Conservation (phyloP, 2,113 vertebrate species). For the Myotis yumanensis region DNA sequence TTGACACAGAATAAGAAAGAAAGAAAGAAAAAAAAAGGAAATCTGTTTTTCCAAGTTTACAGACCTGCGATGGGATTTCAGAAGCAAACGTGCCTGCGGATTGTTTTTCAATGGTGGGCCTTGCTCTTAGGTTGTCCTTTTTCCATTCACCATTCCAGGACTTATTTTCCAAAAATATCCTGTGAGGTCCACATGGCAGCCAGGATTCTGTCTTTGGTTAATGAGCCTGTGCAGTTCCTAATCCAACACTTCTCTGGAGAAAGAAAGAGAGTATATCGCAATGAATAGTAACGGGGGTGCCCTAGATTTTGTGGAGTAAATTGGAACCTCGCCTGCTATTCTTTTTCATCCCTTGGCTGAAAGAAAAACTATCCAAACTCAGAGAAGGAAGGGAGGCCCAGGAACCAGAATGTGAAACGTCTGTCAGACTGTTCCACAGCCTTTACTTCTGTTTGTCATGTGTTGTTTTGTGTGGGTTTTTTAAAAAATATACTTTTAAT, state of each 20-base stretch:
- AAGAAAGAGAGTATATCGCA: slow-evolving; percentile 59
- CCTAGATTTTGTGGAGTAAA: slow-evolving; percentile 36
- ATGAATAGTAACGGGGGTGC: slow-evolving; percentile 42
- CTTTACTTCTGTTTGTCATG: slow-evolving; percentile 20
- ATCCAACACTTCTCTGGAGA: slow-evolving; percentile 57
- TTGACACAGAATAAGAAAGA: background rate
- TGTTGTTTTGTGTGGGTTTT: background rate
- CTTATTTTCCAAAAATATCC: slow-evolving; percentile 77
- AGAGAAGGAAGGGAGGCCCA: background rate
- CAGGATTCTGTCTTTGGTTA: slow-evolving; percentile 67
- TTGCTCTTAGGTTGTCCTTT: slow-evolving; percentile 54
- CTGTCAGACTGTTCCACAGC: slow-evolving; percentile 44
- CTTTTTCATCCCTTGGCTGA: slow-evolving; percentile 61
- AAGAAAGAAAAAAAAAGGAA: background rate
- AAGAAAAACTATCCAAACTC: slow-evolving; percentile 18
- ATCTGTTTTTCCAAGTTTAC: slow-evolving; percentile 33
- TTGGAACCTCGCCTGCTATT: slow-evolving; percentile 58
- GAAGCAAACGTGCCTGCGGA: slow-evolving; percentile 34
- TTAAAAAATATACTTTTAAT: too few relatives aligned
- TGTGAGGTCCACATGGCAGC: slow-evolving; percentile 56
- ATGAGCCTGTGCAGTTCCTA: slow-evolving; percentile 45
- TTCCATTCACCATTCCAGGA: slow-evolving; percentile 78
- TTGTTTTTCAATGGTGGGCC: slow-evolving; percentile 52
- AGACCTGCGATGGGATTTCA: slow-evolving; percentile 8
- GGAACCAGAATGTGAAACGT: background rate